phyloP scores from a whole-genome alignment of 2,888 invertebrate species.

The Yponomeuta evonymella region DNA sequence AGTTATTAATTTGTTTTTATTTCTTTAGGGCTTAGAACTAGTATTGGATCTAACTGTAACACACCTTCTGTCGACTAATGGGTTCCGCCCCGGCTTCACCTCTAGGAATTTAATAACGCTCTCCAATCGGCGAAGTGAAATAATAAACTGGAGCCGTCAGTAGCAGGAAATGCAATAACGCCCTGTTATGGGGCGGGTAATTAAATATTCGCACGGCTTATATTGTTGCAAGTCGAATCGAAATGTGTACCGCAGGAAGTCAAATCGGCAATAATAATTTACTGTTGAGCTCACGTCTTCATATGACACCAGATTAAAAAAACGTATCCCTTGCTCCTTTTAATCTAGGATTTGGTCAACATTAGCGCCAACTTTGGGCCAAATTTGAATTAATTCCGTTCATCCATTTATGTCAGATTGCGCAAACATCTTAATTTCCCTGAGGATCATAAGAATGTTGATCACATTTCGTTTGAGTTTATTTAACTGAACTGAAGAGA shows the following conservation, averaged over 20 bases:
- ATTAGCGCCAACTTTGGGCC: too few relatives aligned
- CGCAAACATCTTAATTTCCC: too few relatives aligned
- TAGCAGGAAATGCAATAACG: conserved; percentile 69
- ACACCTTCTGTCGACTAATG: not conserved
- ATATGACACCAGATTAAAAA: too few relatives aligned
- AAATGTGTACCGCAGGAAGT: not conserved
- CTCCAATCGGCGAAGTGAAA: conserved; percentile 61
- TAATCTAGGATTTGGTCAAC: too few relatives aligned
- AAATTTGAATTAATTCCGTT: too few relatives aligned
- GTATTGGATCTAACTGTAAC: not conserved
- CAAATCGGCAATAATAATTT: not conserved
- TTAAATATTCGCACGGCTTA: conserved; percentile 44
- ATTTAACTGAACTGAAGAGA: too few relatives aligned
- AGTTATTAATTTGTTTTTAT: not conserved
- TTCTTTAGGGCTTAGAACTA: not conserved
- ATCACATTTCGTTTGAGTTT: too few relatives aligned
- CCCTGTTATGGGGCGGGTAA: conserved; percentile 57
- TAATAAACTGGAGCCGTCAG: conserved; percentile 64
- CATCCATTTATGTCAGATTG: too few relatives aligned
- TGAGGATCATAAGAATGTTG: too few relatives aligned
- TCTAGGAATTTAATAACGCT: conserved; percentile 62
- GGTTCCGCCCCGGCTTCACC: conserved; percentile 34
- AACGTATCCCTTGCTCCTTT: too few relatives aligned
- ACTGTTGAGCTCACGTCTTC: too few relatives aligned
- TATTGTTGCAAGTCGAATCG: not conserved